A percentile compares a stretch with the other conserved stretches of the same genome.
phyloP scores from a whole-genome alignment of 2,797 vertebrate genomes.

The Etheostoma perlongum region DNA sequence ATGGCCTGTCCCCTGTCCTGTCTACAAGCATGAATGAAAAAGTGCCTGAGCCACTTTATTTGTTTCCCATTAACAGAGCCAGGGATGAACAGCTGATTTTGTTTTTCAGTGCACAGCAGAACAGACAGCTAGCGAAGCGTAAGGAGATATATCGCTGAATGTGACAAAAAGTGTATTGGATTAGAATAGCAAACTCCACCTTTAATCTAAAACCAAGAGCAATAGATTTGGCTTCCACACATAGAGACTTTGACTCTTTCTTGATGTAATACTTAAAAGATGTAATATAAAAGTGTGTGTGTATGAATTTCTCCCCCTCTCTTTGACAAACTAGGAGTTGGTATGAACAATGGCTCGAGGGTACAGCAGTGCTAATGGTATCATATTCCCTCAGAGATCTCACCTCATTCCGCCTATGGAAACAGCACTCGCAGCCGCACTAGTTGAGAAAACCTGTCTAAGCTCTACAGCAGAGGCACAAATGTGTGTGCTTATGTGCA shows the following conservation, averaged over 20 bases:
- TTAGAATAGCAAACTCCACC: too few species aligned
- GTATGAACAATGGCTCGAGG: constrained; percentile 30
- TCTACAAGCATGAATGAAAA: too few species aligned
- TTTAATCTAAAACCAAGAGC: constrained; percentile 14
- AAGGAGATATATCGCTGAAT: too few species aligned
- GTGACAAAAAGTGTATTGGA: too few species aligned
- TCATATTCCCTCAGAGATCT: constrained; percentile 52
- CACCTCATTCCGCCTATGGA: constrained; percentile 64
- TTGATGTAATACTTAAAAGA: not conserved
- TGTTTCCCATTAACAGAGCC: too few species aligned
- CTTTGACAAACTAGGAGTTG: constrained; percentile 7
- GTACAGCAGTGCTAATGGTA: constrained; percentile 34
- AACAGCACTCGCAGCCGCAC: constrained; percentile 57
- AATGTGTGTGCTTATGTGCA: constrained; percentile 16
- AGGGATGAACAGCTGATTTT: too few species aligned
- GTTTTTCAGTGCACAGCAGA: too few species aligned
- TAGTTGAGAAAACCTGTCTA: constrained; percentile 71
- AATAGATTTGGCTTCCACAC: not conserved
- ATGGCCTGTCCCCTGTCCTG: too few species aligned
- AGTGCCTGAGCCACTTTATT: too few species aligned
- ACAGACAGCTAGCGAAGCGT: too few species aligned
- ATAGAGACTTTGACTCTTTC: constrained; percentile 1
- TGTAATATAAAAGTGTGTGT: not conserved
- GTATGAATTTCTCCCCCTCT: not conserved
- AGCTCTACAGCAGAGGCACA: constrained; percentile 38